Evolutionary conservation across 2,888 invertebrate genomes (phyloP).

Genomic region (Platycheirus rosarum): DNA sequence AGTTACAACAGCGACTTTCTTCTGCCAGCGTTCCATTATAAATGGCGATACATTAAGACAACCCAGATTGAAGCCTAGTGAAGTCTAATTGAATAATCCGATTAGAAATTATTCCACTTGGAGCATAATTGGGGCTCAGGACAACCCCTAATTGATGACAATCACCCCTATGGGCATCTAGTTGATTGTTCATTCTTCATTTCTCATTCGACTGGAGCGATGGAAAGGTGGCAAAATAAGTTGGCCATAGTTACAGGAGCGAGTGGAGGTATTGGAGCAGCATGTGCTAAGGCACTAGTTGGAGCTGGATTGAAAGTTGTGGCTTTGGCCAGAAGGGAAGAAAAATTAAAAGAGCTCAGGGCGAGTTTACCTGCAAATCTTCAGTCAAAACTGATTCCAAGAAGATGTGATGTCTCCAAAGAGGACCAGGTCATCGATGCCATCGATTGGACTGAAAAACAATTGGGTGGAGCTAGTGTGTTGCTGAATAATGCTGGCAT

Average conservation of each 20-base stretch:
- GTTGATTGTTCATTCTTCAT: slow-evolving; percentile 27
- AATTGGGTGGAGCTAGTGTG: slow-evolving; percentile 84
- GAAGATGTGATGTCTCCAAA: slow-evolving; percentile 84
- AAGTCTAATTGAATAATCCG: slow-evolving; percentile 58
- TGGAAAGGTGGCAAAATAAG: slow-evolving; percentile 86
- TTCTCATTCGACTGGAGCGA: slow-evolving; percentile 70
- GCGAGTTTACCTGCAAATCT: slow-evolving; percentile 76
- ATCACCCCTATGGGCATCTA: slow-evolving; percentile 2
- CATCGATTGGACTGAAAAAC: slow-evolving; percentile 84
- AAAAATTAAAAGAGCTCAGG: slow-evolving; percentile 79
- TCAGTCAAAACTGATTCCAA: slow-evolving; percentile 81
- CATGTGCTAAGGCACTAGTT: slow-evolving; percentile 58
- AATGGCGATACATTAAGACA: slow-evolving; percentile 26
- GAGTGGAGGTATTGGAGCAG: slow-evolving; percentile 85
- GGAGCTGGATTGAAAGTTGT: slow-evolving; percentile 84
- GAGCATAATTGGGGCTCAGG: background rate
- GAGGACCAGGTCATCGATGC: slow-evolving; percentile 84
- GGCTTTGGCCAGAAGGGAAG: slow-evolving; percentile 84
- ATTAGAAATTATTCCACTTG: slow-evolving; percentile 29
- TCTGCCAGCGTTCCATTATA: slow-evolving; percentile 85
- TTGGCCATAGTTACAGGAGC: slow-evolving; percentile 87
- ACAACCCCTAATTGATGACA: slow-evolving; percentile 36
- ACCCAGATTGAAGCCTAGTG: slow-evolving; percentile 27
- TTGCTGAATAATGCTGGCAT: slow-evolving; percentile 85
- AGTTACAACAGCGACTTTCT: slow-evolving; percentile 86